Percentiles rank a stretch among this genome's conserved stretches.
phyloP scores from a whole-genome alignment of 2,888 invertebrate genomes.

The Abrostola tripartita region DNA sequence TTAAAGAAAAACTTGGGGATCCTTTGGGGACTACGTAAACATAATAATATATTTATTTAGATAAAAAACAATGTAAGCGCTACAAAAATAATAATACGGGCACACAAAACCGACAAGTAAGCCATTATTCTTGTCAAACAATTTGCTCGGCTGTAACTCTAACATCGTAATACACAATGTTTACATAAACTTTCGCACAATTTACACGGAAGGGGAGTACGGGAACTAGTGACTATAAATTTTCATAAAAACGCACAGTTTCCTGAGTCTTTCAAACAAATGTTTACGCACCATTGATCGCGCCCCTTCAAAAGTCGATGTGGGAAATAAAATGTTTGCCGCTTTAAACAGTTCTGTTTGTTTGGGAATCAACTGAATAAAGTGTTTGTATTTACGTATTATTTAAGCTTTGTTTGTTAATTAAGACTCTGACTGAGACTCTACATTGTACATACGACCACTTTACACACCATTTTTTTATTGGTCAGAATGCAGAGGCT shows the following conservation, averaged over 20 bases:
- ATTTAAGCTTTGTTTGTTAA: too few species aligned
- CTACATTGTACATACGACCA: too few species aligned
- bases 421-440: too few species aligned
- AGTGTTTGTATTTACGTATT: constrained; percentile 3
- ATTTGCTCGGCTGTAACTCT: constrained; percentile 46
- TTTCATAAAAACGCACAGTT: constrained; percentile 61
- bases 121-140: constrained; percentile 33
- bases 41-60: too few species aligned
- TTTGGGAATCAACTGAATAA: constrained; percentile 13
- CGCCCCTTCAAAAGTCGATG: constrained; percentile 52
- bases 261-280: constrained; percentile 58
- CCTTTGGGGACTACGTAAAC: too few species aligned
- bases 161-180: constrained; percentile 53
- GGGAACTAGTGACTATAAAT: constrained; percentile 60
- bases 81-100: neutral
- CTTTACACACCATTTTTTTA: too few species aligned
- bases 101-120: constrained; percentile 2
- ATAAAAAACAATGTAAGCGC: too few species aligned
- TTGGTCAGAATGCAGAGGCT: too few species aligned
- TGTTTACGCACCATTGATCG: constrained; percentile 68
- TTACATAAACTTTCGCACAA: constrained; percentile 55
- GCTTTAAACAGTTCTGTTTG: constrained; percentile 23
- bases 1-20: too few species aligned
- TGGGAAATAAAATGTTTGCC: constrained; percentile 34
- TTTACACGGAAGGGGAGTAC: constrained; percentile 44